Evolutionary conservation across 2,888 invertebrate species (phyloP), one percentile per base, ranked within the genome.

Genomic region (Hirtodrosophila histrioides): DNA sequence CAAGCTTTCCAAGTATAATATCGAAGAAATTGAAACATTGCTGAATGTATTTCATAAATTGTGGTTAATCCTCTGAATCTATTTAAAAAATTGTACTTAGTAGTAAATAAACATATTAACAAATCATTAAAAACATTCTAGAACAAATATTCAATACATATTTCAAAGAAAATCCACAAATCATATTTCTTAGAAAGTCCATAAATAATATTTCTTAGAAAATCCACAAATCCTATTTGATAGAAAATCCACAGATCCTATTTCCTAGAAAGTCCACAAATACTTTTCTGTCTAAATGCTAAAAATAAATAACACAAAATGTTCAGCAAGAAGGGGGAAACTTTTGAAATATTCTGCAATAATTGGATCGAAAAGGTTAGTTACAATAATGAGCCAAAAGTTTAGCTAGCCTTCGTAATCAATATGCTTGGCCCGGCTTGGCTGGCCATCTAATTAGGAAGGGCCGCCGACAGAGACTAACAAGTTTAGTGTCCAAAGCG

Each of bases 381-480:
- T 31, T 60, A 46, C 11, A 44, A 46, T 24, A 51, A 11, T 44
- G 35, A 40, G 53, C 56, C 12, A 9, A 51, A 58, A 70, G 33
- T 69, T 69, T 37, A 44, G 29, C 23, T 37, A 27, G 12, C 17
- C 33, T n/a, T 9, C 64, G 67, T 55, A 62, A 74, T 74, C 77
- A 76, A 67, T 72, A 74, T 58, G 73, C 67, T 61, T 48, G 33
- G 54, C 24, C 37, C 12, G 44, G 46, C n/a, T n/a, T n/a, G n/a
- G 44, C 43, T n/a, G 61, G 48, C 67, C 66, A 74, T 74, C 77
- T 67, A 77, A 74, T 74, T 74, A 77, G 57, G 31, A 67, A 45
- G 35, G 77, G 51, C 37, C 41, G 55, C 11, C 44, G 53, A 40
- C 29, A 27, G 50, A 17, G 48, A 45, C 61, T 53, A 77, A 69